Percentiles rank a stretch among this genome's conserved stretches.
Evolutionary conservation across 2,113 vertebrate species (phyloP).

Genomic region (Neogobius melanostomus): DNA sequence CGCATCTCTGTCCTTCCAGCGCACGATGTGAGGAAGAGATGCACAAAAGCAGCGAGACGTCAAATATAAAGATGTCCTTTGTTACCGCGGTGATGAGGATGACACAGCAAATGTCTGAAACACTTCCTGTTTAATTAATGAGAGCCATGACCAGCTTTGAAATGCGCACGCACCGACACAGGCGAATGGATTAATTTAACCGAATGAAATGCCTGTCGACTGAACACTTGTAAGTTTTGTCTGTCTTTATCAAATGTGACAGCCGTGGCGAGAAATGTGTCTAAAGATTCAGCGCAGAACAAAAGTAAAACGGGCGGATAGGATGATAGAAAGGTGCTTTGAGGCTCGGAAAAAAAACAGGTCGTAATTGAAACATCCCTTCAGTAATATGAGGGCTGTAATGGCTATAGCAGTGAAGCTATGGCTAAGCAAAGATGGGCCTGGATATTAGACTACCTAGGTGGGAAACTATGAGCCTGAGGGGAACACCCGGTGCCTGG

Average conservation of each 20-base stretch:
- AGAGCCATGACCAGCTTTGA: constrained; percentile 5
- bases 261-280: constrained; percentile 4
- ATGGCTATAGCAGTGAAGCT: no score
- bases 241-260: constrained; percentile 30
- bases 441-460: no score
- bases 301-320: constrained; percentile 3
- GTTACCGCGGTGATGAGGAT: constrained; percentile 2
- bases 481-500: no score
- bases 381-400: background rate
- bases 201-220: background rate
- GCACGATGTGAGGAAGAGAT: constrained; percentile 8
- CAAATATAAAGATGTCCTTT: constrained; percentile 11
- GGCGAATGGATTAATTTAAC: constrained; percentile 5
- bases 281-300: constrained; percentile 27
- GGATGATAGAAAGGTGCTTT: background rate
- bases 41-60: constrained; percentile 3
- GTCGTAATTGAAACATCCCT: background rate
- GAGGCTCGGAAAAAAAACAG: background rate
- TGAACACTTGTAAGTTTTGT: background rate
- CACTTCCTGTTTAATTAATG: constrained; percentile 8
- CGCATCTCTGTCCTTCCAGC: background rate
- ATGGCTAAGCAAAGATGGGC: no score
- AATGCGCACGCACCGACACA: background rate
- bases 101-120: background rate
- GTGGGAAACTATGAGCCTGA: no score